Base-by-base conservation (phyloP, 2,888 invertebrate genomes). In the Mimumesa dahlbomi region DNA sequence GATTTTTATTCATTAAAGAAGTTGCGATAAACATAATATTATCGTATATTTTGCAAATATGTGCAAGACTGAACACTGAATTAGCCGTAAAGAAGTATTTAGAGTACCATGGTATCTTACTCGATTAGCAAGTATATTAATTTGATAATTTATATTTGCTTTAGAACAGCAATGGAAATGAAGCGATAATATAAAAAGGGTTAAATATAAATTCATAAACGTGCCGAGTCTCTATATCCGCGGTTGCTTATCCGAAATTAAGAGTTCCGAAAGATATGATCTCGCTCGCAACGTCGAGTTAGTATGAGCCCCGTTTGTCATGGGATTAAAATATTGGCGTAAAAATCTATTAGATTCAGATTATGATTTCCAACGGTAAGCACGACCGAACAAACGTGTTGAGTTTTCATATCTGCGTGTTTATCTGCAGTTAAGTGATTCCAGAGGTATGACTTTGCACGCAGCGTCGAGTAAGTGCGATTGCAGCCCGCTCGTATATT, bases 401-500 rank as follows among this genome's bases (percentile, higher is more conserved):
- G 68, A 72, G 58, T 56, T 59, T 63, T 56, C 69, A 42, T 71
- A 57, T 56, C 58, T 45, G 22, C 21, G 34, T 52, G 62, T 75
- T 74, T 56, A 68, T 72, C 64, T 62, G 54, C 13, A 45, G 45
- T 14, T 50, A 42, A 21, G 49, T 36, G 68, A 66, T 72, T 59
- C 25, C 59, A 57, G 59, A 50, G 57, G 54, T 48, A 69, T 45
- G 38, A 57, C 53, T 70, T 46, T 40, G 52, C 38, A 48, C 36
- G 56, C 14, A 16, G 22, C 58, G 48, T 38, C 46, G 50, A 50
- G 45, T 61, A 71, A 57, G 59, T 65, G 59, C 38, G 57, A 62
- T 56, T 64, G 45, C 36, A 19, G 16, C 31, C 34, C 25, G 65
- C 43, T 73, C 75, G 48, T 73, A 73, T 64, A 76, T 73, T 75